Percentiles rank a stretch among this genome's conserved stretches.
Conservation (phyloP, 2,113 vertebrate species). For the Dipodomys ordii region DNA sequence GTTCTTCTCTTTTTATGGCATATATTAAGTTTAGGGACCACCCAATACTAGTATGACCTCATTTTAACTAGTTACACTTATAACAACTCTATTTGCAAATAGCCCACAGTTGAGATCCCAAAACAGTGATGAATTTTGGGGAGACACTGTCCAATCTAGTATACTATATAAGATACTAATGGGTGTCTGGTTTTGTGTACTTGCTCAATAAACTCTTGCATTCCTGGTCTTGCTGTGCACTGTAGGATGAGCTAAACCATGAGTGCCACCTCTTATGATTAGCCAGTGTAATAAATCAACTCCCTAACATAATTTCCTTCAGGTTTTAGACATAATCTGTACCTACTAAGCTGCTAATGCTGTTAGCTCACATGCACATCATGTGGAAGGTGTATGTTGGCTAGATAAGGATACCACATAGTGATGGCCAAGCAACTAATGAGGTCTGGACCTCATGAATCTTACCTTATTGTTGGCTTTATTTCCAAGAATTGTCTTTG, state of each 20-base stretch:
- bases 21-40: neutral
- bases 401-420: neutral
- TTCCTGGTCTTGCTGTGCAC: too few species aligned
- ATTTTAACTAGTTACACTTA: neutral
- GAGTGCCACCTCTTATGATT: neutral
- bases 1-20: neutral
- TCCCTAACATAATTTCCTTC: neutral
- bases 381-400: rapidly evolving
- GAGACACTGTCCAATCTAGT: neutral
- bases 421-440: neutral
- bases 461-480: neutral
- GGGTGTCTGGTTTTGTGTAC: neutral
- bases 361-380: neutral
- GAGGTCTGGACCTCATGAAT: neutral
- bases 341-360: neutral
- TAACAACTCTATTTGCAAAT: neutral
- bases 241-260: neutral
- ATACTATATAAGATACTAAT: too few species aligned
- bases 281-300: neutral
- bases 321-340: neutral
- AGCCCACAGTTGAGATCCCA: neutral
- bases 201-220: neutral
- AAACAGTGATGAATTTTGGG: neutral
- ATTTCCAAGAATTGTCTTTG: neutral
- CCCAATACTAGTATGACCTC: neutral